Conservation (phyloP, 2,113 vertebrate genomes). For the Gulo gulo region DNA sequence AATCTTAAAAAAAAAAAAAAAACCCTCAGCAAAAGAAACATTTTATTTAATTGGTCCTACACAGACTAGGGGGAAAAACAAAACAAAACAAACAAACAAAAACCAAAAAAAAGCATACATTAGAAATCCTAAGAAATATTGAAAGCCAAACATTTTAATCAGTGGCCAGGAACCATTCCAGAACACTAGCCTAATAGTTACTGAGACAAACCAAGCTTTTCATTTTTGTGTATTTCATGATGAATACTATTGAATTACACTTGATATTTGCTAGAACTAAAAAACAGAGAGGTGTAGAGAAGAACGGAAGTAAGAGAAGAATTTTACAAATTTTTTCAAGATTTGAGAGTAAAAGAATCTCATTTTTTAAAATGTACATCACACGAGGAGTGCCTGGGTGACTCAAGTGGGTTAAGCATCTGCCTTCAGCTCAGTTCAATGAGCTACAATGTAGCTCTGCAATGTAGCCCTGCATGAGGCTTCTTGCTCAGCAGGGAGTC, state of each 20-base stretch:
- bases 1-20: neutral
- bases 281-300: neutral
- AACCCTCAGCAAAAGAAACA: neutral
- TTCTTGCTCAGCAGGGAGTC: neutral
- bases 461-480: neutral
- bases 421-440: neutral
- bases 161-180: neutral
- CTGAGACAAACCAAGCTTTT: neutral
- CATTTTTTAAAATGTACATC: neutral
- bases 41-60: neutral
- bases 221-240: neutral
- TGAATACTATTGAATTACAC: neutral
- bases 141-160: neutral
- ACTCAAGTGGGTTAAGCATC: neutral
- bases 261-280: neutral
- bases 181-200: neutral
- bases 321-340: neutral
- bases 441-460: too few species aligned
- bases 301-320: neutral
- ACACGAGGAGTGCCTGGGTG: neutral
- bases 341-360: neutral
- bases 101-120: neutral
- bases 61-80: neutral
- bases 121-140: neutral
- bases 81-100: too few species aligned